phyloP scores from a whole-genome alignment of 2,113 vertebrate species.

The Erpornis zantholeuca region DNA sequence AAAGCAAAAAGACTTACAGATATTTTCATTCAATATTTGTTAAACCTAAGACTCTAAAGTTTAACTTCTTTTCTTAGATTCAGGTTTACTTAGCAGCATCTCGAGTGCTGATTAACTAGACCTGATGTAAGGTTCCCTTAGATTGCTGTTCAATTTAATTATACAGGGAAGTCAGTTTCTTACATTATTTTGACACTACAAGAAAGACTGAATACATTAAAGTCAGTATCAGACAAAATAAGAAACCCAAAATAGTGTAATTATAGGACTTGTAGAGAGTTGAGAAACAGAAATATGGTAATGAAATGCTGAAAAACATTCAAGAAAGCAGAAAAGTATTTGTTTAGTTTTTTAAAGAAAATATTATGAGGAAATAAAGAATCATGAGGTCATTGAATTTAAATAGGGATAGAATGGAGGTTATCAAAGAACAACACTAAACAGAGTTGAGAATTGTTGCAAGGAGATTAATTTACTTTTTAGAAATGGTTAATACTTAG shows the following conservation, averaged over 20 bases:
- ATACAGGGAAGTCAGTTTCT: not conserved
- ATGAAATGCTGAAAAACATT: not conserved
- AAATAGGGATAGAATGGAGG: not conserved
- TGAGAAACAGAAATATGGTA: not conserved
- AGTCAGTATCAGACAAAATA: constrained; percentile 4
- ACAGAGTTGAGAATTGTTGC: not conserved
- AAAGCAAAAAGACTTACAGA: not conserved
- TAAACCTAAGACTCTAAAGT: not conserved
- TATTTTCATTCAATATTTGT: not conserved
- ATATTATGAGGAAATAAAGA: not conserved
- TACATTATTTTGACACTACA: not conserved
- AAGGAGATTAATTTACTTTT: not conserved
- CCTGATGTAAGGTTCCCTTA: not conserved
- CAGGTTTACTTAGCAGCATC: not conserved
- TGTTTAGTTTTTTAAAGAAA: not conserved
- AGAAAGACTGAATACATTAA: not conserved
- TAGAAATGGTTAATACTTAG: not conserved
- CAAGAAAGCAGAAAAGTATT: not conserved
- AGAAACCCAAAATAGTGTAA: not conserved
- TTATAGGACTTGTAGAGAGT: not conserved
- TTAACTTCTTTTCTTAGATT: not conserved
- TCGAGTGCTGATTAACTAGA: not conserved
- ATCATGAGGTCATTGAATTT: not conserved
- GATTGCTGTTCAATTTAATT: constrained; percentile 44
- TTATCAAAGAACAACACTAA: not conserved